Base-by-base conservation (phyloP, 2,888 invertebrate genomes). In the Torymus auratus region DNA sequence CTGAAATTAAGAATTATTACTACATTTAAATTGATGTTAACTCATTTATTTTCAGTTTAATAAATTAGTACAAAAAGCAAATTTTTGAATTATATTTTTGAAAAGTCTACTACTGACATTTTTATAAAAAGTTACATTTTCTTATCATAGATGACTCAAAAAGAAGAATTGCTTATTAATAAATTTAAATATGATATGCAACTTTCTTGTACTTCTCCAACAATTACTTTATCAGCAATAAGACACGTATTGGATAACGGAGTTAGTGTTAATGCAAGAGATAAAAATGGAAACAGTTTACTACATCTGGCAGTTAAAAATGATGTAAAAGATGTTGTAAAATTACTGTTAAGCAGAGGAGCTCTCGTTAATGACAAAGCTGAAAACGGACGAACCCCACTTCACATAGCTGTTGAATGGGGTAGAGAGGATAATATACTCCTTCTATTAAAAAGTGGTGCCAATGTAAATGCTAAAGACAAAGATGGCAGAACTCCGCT, bases 341-440 rank as follows among this genome's bases (percentile, higher is more conserved):
- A 76, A 60, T 62, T 70, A 14, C 61, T 28, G 5, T 28, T 28
- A 28, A 28, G 28, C 28, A 28, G 28, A 28, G 77, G 77, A 70
- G 71, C 71, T 52, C 56, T 23, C 4, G 13, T 70, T 0, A 60
- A 78, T 64, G 64, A 78, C n/a, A 56, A 58, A 41, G 58, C 64
- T n/a, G 64, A 64, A 13, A 65, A 20, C 55, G 77, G 77, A 41
- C 64, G 65, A 17, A 71, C 77, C 14, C 50, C 71, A 14, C 55
- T 78, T 14, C 77, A 78, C 13, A 64, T 65, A 56, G 77, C 77
- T 52, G 77, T 70, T 0, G 70, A 78, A 65, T 78, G 77, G 77
- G 71, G 71, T 11, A 70, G 65, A 52, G 58, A 71, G 41, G 71
- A 78, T 50, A 64, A 64, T 12, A 58, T 71, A 56, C 15, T 41